Evolutionary conservation across 2,797 vertebrate genomes (phyloP), one percentile per base, ranked within the genome.

Genomic region (Centroberyx gerrardi): DNA sequence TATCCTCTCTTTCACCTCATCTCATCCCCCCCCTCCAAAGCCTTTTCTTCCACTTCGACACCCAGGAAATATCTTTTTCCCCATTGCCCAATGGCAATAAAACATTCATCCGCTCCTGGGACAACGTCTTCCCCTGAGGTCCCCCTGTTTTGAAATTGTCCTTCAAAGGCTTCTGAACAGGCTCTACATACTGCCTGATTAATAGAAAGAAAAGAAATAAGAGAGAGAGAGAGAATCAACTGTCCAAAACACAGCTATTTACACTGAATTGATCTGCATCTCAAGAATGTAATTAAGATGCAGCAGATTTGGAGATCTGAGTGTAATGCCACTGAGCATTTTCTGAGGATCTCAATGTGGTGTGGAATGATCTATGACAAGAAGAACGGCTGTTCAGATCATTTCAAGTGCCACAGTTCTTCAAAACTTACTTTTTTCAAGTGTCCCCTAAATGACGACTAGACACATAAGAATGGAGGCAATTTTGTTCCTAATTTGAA

Each of bases 41-140:
- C 46, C 62, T 78, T 66, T 74, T 72, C 48, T 72, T 83, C 58
- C 52, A 62, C 70, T 53, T 72, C 28, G 28, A 86, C 85, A 74
- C 46, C 64, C 68, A 71, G 62, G 49, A 81, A 84, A 81, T 68
- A 15, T 82, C 53, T 66, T 68, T 76, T 78, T 77, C 28, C 49
- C 51, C 46, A 61, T 82, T 78, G 78, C 71, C 76, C 33, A 14
- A 51, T 80, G 82, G 69, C 76, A 78, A 83, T 82, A 56, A 87
- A 84, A 87, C 79, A 88, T 87, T 87, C 81, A 90, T 90, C 70
- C 71, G 83, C 76, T 83, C 72, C 66, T 68, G 68, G 74, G 38
- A 81, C 14, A 14, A 44, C 3, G 13, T 68, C 68, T 64, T 44
- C 65, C 51, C 64, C 40, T 1, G 49, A 67, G 62, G 36, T 58